Conservation (phyloP, 2,888 invertebrate species). For the Ceraclea dissimilis region DNA sequence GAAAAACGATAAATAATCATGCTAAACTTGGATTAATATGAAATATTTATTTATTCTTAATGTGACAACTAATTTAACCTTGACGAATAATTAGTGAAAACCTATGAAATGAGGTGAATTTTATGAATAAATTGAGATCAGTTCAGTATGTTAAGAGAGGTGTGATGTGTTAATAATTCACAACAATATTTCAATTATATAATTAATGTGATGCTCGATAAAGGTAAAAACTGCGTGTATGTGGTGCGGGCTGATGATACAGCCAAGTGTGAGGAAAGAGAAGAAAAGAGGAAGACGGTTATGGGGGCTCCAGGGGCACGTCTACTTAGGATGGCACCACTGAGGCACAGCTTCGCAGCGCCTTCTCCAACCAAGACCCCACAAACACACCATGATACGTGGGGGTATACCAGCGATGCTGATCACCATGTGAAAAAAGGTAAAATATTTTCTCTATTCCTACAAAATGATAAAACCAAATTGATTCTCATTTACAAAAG, state of each 20-base stretch:
- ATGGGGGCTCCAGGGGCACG: conserved; percentile 42
- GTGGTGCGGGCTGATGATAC: conserved; percentile 10
- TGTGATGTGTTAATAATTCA: no score
- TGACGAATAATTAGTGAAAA: no score
- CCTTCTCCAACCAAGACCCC: conserved; percentile 42
- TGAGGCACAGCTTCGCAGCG: conserved; percentile 51
- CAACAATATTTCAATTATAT: no score
- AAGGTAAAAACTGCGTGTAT: conserved; percentile 10
- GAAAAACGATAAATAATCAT: background rate
- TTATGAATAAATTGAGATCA: no score
- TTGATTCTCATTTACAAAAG: no score
- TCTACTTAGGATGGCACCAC: conserved; percentile 51
- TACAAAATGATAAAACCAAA: no score
- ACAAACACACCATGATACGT: conserved; percentile 36
- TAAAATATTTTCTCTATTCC: conserved; percentile 29
- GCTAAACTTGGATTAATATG: background rate
- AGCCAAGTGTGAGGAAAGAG: background rate
- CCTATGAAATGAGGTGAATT: no score
- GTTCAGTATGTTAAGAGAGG: no score
- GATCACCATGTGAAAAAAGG: conserved; percentile 51
- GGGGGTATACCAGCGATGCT: conserved; percentile 52
- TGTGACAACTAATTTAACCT: no score
- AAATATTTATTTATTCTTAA: background rate
- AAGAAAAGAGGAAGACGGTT: conserved; percentile 19
- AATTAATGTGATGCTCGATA: conserved; percentile 16